Evolutionary conservation across 2,888 invertebrate species (phyloP).

Genomic region (Aspidiotus rigidus): DNA sequence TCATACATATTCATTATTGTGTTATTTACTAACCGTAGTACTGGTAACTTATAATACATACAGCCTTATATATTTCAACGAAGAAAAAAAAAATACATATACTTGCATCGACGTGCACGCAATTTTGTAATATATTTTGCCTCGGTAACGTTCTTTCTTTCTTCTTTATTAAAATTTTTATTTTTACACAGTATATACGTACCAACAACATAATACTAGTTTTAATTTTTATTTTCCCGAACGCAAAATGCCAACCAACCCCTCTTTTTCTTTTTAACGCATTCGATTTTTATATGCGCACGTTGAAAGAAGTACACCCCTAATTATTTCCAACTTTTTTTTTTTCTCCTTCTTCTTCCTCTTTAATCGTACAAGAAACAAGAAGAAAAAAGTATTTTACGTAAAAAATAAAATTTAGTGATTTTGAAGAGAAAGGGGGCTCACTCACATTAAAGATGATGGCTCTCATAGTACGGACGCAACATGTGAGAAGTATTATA

Average conservation of each 20-base stretch:
- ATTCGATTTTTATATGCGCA: no score
- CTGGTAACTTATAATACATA: neutral
- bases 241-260: slow-evolving; percentile 4
- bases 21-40: slow-evolving; percentile 29
- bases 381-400: no score
- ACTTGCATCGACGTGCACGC: slow-evolving; percentile 27
- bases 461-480: no score
- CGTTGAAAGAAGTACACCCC: no score
- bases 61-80: slow-evolving; percentile 25
- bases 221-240: neutral
- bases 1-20: slow-evolving; percentile 32
- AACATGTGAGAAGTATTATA: no score
- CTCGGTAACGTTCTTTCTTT: slow-evolving; percentile 11
- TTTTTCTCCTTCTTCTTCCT: no score
- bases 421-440: no score
- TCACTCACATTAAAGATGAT: no score
- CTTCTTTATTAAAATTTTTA: slow-evolving; percentile 3
- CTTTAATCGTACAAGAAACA: no score
- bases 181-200: neutral
- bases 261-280: neutral
- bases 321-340: no score
- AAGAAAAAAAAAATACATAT: slow-evolving; percentile 5
- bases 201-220: no score
- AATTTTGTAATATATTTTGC: slow-evolving; percentile 31
- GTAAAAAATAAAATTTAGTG: no score